These are phyloP conservation scores for Balearica regulorum DNA, from an alignment of 2,797 vertebrate genomes.

Conservation along the genomic window DNA sequence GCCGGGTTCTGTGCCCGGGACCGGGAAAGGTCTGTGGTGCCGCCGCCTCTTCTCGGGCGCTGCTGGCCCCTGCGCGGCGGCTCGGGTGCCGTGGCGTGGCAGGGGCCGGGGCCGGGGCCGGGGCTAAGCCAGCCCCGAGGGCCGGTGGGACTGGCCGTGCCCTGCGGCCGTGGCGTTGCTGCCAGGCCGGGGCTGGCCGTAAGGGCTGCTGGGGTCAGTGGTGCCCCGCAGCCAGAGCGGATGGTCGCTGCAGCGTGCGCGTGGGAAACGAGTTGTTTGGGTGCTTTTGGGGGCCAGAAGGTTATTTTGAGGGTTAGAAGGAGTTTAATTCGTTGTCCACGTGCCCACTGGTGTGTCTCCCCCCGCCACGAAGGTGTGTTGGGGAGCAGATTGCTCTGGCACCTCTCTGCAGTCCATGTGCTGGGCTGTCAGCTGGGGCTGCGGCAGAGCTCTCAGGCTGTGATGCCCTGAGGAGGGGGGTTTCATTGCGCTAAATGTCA, in stretches of 20 bases:
- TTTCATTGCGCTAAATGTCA: fast-evolving
- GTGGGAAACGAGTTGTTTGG: not conserved
- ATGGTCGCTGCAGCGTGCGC: fast-evolving
- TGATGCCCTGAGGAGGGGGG: fast-evolving
- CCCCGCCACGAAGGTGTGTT: fast-evolving
- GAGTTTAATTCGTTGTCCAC: fast-evolving
- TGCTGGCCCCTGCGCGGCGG: not conserved
- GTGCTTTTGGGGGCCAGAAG: fast-evolving
- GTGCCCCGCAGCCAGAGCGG: not conserved
- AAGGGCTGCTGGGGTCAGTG: not conserved
- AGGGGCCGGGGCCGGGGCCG: no score
- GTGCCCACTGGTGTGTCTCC: fast-evolving
- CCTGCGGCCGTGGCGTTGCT: not conserved
- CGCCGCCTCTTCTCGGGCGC: not conserved
- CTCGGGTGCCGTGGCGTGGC: not conserved
- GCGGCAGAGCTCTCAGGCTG: not conserved
- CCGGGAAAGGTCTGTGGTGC: not conserved
- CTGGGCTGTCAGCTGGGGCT: fast-evolving
- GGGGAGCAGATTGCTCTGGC: not conserved
- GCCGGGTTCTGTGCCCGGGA: not conserved
- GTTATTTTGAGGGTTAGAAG: fast-evolving
- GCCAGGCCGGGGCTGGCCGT: no score
- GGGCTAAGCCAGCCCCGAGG: not conserved
- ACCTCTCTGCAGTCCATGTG: fast-evolving
- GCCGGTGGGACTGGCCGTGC: no score